Percentiles rank a stretch among this genome's conserved stretches.
Evolutionary conservation across 2,797 vertebrate species (phyloP).

Genomic region (Schizopygopsis malacanthus): DNA sequence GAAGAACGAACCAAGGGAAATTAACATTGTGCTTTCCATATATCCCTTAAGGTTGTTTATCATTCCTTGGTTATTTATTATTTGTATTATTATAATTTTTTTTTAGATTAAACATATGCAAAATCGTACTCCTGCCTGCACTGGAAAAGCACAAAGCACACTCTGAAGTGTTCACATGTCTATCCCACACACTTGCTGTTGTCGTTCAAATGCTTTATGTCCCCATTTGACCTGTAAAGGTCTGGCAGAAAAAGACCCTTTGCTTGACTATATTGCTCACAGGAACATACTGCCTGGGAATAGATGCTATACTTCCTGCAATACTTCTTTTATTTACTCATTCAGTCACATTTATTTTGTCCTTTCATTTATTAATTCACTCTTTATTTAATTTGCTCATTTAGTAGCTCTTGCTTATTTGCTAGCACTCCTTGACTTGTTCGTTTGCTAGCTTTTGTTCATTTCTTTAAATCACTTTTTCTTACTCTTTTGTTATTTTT

Average conservation of each 20-base stretch:
- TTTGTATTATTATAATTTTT: neutral
- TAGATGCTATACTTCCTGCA: neutral
- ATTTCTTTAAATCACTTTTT: neutral
- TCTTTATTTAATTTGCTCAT: neutral
- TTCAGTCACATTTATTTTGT: neutral
- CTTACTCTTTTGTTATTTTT: neutral
- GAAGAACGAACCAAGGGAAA: neutral
- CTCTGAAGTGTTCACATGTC: constrained; percentile 22
- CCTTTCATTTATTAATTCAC: neutral
- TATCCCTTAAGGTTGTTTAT: neutral
- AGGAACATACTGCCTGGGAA: constrained; percentile 11
- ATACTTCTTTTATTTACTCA: neutral
- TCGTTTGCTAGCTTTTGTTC: neutral
- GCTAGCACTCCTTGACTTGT: neutral
- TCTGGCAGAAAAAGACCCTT: neutral
- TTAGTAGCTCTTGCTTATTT: neutral
- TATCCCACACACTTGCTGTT: constrained; percentile 26
- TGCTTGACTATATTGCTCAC: constrained; percentile 28
- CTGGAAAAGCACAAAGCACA: constrained; percentile 18
- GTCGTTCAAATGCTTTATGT: constrained; percentile 35
- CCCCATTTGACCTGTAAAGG: constrained; percentile 25
- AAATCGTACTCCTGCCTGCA: neutral
- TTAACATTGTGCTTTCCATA: constrained; percentile 2
- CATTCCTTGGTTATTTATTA: neutral
- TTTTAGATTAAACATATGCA: constrained; percentile 4